Base-by-base conservation (phyloP, 2,888 invertebrate species). In the Blastobasis lacticolella region DNA sequence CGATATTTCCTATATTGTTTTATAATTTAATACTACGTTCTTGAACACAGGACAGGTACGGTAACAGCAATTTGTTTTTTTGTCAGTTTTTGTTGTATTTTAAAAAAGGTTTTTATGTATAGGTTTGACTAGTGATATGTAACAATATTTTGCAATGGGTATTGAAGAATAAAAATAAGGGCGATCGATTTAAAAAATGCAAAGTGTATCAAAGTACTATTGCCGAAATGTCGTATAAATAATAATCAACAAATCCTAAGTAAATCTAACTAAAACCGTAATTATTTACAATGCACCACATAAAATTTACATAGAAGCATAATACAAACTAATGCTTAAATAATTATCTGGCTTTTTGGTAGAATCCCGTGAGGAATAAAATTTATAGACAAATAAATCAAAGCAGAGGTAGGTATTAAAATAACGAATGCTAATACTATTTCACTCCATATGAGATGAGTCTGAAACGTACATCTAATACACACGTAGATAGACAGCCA, bases 101-200 rank as follows among this genome's bases (percentile, higher is more conserved):
- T 1, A 42, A 42, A 42, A 10, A 40, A 40, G 4, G 4, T 71
- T 70, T 71, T 73, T 73, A 67, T 68, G 71, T 70, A 63, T 61
- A 60, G 75, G 75, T 79, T 81, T 87, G 87, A 87, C 87, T 87
- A 87, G 87, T 86, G 85, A 87, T 87, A 87, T 87, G 87, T 84
- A 76, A 83, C 73, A 81, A 83, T 81, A 84, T 82, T 23, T 23
- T 23, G 23, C 23, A 23, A 23, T 23, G 23, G 23, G 23, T 23
- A 23, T 23, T 23, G 23, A 23, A 23, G 2, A 23, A 23, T 23
- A 23, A 23, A 23, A 23, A 23, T 23, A 23, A 23, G 23, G 23
- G 23, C 23, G 23, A 23, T 23, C 23, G 23, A 23, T 23, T 23
- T 23, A 23, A 23, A 23, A 23, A 23, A 23, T 23, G 23, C 23